phyloP scores from a whole-genome alignment of 2,113 vertebrate species.

The Sisor rabdophorus region DNA sequence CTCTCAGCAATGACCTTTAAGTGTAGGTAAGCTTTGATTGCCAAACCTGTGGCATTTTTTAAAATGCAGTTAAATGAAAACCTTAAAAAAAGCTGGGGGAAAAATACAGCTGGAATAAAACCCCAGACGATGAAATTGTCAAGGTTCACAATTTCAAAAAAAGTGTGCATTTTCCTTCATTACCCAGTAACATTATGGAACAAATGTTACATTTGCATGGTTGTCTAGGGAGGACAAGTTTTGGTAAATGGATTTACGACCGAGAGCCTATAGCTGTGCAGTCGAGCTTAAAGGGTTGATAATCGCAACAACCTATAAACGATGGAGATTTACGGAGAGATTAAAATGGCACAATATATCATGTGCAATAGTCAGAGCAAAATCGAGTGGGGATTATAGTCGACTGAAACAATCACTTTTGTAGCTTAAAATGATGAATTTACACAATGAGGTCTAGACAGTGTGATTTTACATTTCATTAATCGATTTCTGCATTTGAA shows the following conservation, averaged over 20 bases:
- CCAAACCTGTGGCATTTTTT: constrained; percentile 32
- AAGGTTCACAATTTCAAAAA: not conserved
- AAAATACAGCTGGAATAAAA: not conserved
- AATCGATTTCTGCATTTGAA: too few relatives aligned
- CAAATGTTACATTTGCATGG: constrained; percentile 7
- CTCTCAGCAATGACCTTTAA: constrained; percentile 30
- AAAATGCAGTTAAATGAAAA: constrained; percentile 22
- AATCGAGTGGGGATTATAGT: too few relatives aligned
- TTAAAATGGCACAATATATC: too few relatives aligned
- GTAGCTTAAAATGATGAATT: too few relatives aligned
- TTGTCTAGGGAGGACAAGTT: not conserved
- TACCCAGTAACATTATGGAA: constrained; percentile 1
- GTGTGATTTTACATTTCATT: too few relatives aligned
- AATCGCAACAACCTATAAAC: not conserved
- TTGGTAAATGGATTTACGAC: not conserved
- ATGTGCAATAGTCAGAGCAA: too few relatives aligned
- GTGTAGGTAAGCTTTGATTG: constrained; percentile 27
- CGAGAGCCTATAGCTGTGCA: not conserved
- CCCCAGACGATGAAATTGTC: not conserved
- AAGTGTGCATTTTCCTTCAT: not conserved
- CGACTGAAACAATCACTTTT: too few relatives aligned
- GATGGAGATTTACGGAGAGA: not conserved
- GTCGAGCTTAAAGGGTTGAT: not conserved
- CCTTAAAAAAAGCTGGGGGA: not conserved
- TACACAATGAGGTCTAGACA: too few relatives aligned